Percentiles rank a stretch among this genome's conserved stretches.
Evolutionary conservation across 2,888 invertebrate genomes (phyloP).

Genomic region (Diachrysia chrysitis): DNA sequence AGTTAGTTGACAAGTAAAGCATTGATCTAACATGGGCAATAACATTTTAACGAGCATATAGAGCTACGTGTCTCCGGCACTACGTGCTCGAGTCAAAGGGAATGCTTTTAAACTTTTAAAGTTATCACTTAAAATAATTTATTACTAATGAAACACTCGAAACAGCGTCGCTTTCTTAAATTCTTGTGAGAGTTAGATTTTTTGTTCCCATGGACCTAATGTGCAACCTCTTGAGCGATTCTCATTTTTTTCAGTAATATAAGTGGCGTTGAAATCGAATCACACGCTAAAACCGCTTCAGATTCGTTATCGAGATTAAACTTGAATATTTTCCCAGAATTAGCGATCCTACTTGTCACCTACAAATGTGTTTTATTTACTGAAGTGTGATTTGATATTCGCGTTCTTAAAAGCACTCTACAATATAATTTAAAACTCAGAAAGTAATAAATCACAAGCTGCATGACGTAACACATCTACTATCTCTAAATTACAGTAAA

Average conservation of each 20-base stretch:
- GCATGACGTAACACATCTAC: constrained; percentile 13
- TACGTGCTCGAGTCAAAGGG: constrained; percentile 75
- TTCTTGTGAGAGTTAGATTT: constrained; percentile 60
- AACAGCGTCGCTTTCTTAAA: constrained; percentile 66
- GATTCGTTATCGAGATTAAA: constrained; percentile 53
- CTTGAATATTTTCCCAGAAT: constrained; percentile 53
- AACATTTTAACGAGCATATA: constrained; percentile 62
- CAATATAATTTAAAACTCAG: not conserved
- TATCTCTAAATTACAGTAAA: constrained; percentile 58
- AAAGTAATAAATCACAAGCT: not conserved
- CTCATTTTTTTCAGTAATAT: constrained; percentile 64
- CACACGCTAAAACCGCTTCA: constrained; percentile 56
- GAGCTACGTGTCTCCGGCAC: constrained; percentile 63
- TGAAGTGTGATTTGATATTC: constrained; percentile 33
- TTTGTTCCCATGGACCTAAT: constrained; percentile 69
- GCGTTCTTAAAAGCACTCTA: constrained; percentile 12
- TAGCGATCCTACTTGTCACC: constrained; percentile 34
- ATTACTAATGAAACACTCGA: constrained; percentile 82
- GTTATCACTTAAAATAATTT: constrained; percentile 83
- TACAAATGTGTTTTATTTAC: constrained; percentile 18
- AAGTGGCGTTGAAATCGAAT: constrained; percentile 47
- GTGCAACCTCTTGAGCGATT: constrained; percentile 72
- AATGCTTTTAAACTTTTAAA: constrained; percentile 86
- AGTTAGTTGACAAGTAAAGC: constrained; percentile 36
- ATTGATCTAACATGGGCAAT: constrained; percentile 49